A percentile compares a stretch with the other conserved stretches of the same genome.
These are phyloP conservation scores for Phoebastria nigripes DNA, from an alignment of 2,797 vertebrate genomes.

Conservation along the genomic window DNA sequence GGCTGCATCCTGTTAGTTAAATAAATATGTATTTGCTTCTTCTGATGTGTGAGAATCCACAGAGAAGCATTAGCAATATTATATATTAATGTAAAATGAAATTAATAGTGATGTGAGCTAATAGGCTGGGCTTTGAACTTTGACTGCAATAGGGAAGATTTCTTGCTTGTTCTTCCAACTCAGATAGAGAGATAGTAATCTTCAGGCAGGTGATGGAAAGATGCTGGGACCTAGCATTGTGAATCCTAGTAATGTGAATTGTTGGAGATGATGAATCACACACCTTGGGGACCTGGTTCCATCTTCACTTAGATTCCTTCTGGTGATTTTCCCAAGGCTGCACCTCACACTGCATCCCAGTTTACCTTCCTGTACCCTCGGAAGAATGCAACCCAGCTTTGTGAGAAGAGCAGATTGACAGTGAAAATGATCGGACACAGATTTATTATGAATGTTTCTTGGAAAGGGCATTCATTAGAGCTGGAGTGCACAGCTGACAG, in stretches of 20 bases:
- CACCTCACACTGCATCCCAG: background rate
- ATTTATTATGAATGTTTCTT: background rate
- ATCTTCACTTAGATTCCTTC: background rate
- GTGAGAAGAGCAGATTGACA: background rate
- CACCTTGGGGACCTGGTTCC: background rate
- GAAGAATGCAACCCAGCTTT: background rate
- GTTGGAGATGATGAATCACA: background rate
- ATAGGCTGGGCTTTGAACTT: constrained; percentile 25
- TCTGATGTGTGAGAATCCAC: constrained; percentile 16
- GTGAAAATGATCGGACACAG: background rate
- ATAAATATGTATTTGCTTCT: background rate
- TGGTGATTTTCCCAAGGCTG: background rate
- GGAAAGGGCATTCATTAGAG: background rate
- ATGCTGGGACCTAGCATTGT: background rate
- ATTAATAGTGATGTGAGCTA: constrained; percentile 16
- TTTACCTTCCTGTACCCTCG: background rate
- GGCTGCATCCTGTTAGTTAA: background rate
- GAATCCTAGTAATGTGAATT: background rate
- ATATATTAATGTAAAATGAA: constrained; percentile 53
- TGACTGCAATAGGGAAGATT: background rate
- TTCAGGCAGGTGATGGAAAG: background rate
- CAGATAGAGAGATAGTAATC: background rate
- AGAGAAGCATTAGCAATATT: constrained; percentile 50
- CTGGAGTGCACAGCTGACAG: background rate
- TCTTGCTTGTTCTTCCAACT: background rate